phyloP scores from a whole-genome alignment of 2,888 invertebrate species.

The Encarsia formosa region DNA sequence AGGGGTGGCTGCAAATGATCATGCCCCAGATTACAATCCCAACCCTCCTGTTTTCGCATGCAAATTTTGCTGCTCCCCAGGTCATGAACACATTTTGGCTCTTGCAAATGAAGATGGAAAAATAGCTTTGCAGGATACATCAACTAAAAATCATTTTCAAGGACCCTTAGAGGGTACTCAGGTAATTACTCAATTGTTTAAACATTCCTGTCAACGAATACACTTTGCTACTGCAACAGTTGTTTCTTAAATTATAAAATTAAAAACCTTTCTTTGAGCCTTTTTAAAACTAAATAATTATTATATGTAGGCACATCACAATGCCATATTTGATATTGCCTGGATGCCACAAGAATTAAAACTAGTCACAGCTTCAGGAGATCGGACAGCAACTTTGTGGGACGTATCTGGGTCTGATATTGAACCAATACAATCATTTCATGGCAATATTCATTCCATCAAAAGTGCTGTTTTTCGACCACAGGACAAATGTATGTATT shows the following conservation, averaged over 20 bases:
- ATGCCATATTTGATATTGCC: slow-evolving; percentile 85
- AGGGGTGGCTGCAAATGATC: slow-evolving; percentile 57
- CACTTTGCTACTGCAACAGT: neutral
- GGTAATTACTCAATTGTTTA: no score
- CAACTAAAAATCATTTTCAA: slow-evolving; percentile 27
- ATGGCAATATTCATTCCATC: slow-evolving; percentile 75
- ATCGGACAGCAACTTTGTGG: slow-evolving; percentile 79
- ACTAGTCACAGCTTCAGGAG: slow-evolving; percentile 80
- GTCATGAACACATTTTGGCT: slow-evolving; percentile 69
- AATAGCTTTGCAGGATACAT: slow-evolving; percentile 56
- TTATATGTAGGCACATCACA: slow-evolving; percentile 61
- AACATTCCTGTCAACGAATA: no score
- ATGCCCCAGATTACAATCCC: slow-evolving; percentile 55
- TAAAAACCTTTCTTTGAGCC: neutral
- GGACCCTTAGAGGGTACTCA: slow-evolving; percentile 51
- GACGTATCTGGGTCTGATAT: slow-evolving; percentile 58
- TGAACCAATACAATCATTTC: slow-evolving; percentile 59
- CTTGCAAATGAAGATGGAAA: slow-evolving; percentile 84
- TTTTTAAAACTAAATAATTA: neutral
- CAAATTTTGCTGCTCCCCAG: slow-evolving; percentile 67
- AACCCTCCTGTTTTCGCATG: slow-evolving; percentile 77
- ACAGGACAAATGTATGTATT: slow-evolving; percentile 55
- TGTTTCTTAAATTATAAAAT: neutral
- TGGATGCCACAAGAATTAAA: slow-evolving; percentile 77
- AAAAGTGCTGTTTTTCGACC: slow-evolving; percentile 75